Base-by-base conservation (phyloP, 2,113 vertebrate genomes). In the Hypanus sabinus region DNA sequence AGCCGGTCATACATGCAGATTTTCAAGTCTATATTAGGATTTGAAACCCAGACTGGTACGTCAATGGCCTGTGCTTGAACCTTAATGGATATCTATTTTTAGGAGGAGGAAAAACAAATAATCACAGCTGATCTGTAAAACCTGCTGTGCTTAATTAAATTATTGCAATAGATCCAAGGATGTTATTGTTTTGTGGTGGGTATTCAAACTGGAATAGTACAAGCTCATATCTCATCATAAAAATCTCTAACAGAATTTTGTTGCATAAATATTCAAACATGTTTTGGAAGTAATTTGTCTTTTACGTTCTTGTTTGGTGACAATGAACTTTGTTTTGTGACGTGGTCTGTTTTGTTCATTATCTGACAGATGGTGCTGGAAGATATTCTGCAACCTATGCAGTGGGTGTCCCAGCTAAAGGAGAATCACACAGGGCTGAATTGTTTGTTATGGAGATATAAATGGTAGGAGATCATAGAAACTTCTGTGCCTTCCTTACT, bases 1-100 rank as follows among this genome's bases (percentile, higher is more conserved):
- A 98, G 96, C 0, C 94, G 95, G 94, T 98, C 97, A 0, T 97
- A 99, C 96, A 96, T 96, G 96, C 98, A 99, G 95, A 99, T 98
- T 96, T 97, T 98, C 3, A 99, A 95, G 94, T 99, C 98, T 16
- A 99, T 76, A 1, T 22, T 96, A 76, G 98, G 96, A 68, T 95
- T 95, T 30, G 96, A 95, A 94, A 99, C 96, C 97, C 97, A 98
- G 38, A 99, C 96, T 0, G 98, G 98, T 91, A 97, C 94, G 0
- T 96, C 96, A 5, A 96, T 0, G 0, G 97, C 96, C 10, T 96
- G 38, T 0, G 98, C 98, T 0, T 0, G 96, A 80, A 95, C 96
- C 12, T 94, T 94, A 94, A 97, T 93, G 10, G 94, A 79, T 94
- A 97, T 94, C 95, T 97, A 80, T 75, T 93, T 71, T 93, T 93